Percentiles rank a stretch among this genome's conserved stretches.
phyloP scores from a whole-genome alignment of 2,797 vertebrate genomes.

The Myripristis murdjan region DNA sequence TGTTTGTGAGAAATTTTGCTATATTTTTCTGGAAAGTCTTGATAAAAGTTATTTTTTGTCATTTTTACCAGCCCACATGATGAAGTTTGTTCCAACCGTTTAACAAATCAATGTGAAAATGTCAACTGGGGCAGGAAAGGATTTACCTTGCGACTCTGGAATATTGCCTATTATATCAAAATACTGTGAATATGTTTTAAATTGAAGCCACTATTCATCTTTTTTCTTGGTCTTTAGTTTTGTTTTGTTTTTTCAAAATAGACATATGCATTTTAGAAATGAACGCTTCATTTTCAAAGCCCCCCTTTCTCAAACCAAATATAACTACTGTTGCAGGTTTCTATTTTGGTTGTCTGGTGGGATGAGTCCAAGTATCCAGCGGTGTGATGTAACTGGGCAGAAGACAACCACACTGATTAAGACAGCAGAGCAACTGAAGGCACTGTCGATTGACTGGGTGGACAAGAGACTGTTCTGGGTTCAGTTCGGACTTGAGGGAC shows the following conservation, averaged over 20 bases:
- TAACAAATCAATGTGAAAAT: conserved; percentile 10
- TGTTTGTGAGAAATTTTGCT: not conserved
- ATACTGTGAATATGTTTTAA: conserved; percentile 9
- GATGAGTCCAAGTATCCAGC: conserved; percentile 83
- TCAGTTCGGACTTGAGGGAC: conserved; percentile 77
- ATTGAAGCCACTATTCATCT: conserved; percentile 6
- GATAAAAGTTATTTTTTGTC: not conserved
- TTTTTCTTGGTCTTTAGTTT: not conserved
- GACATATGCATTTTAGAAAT: not conserved
- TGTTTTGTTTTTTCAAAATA: not conserved
- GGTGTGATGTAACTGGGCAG: conserved; percentile 76
- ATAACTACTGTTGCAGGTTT: conserved; percentile 82
- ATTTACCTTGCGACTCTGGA: conserved; percentile 17
- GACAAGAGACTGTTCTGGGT: conserved; percentile 91
- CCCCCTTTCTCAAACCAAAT: not conserved
- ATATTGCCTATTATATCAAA: conserved; percentile 19
- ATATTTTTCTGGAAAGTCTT: not conserved
- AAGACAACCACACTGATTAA: conserved; percentile 81
- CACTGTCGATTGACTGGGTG: conserved; percentile 84
- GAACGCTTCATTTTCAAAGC: not conserved
- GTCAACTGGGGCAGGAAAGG: conserved; percentile 4
- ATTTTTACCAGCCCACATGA: not conserved
- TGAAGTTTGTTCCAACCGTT: not conserved
- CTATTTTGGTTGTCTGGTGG: conserved; percentile 92
- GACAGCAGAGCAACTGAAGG: conserved; percentile 76